Conservation (phyloP, 2,113 vertebrate species). For the Conger conger region DNA sequence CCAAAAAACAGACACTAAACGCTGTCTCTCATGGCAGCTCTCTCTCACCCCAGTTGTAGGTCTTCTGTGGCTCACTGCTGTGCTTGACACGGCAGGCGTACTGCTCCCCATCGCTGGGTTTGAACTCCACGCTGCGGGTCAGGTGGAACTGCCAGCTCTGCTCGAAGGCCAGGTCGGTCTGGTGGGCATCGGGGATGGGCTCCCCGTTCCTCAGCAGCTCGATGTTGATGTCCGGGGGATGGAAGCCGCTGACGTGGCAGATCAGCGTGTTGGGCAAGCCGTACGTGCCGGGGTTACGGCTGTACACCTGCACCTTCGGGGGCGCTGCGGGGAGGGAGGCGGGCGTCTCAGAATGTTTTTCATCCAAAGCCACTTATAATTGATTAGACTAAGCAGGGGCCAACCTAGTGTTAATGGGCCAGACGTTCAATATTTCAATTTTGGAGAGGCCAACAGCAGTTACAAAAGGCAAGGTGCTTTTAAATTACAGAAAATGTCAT, state of each 20-base stretch:
- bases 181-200: accelerated
- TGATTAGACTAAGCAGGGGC: no score
- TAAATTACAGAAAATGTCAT: no score
- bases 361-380: no score
- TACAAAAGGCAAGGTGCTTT: neutral
- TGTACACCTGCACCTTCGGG: conserved; percentile 74
- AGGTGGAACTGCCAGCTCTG: conserved; percentile 77
- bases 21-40: no score
- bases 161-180: conserved; percentile 74
- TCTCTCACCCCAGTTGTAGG: conserved; percentile 64
- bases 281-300: neutral
- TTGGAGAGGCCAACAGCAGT: neutral
- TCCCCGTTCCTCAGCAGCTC: conserved; percentile 46
- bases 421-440: neutral
- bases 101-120: accelerated
- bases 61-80: accelerated
- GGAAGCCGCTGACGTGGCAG: conserved; percentile 72
- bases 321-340: no score
- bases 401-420: no score
- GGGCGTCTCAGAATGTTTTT: no score
- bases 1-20: no score
- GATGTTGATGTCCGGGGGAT: conserved; percentile 73
- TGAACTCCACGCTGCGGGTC: conserved; percentile 54
- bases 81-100: conserved; percentile 68
- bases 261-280: conserved; percentile 63